Evolutionary conservation across 2,888 invertebrate species (phyloP), one percentile per base, ranked within the genome.

Genomic region (Ischnus inquisitorius): DNA sequence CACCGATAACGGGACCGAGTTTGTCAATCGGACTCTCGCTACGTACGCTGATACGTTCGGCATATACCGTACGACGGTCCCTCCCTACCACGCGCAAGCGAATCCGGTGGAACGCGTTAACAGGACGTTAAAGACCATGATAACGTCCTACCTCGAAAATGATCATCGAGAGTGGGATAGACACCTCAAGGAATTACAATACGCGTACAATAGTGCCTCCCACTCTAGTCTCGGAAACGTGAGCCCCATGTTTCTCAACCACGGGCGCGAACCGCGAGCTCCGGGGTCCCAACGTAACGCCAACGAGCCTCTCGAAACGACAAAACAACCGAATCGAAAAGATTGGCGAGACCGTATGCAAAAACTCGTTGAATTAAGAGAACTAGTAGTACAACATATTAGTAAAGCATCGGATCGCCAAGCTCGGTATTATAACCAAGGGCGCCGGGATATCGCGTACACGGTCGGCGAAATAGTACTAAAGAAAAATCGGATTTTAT

Each of bases 1-100:
- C 1, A 83, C 85, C 1, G 88, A 88, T 19, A 88, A 89, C 41
- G 88, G 88, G 0, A 74, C 79, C 0, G 87, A 89, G n/a, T 88
- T 87, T 22, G 74, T 65, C 0, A 79, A 79, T 8, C 39, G 51
- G 0, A 34, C 79, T 1, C 67, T 88, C 1, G 14, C 14, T 0
- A 12, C 64, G 0, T 19, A 82, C 1, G 39, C 79, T 1, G 19
- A 71, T 2, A 68, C 72, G 8, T 62, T 67, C 65, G 76, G 79
- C 2, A 62, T 85, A 3, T 39, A 39, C 10, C 77, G 54, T 14
- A 68, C 43, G n/a, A 60, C 57, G 3, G 46, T 28, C 0, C 76
- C 76, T 12, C 67, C 67, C 1, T 67, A 76, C 19, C 43, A 67
- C 25, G n/a, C 76, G 1, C 76, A 76, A 3, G 76, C 76, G 0